Percentiles rank a stretch among this genome's conserved stretches.
Evolutionary conservation across 1,140 invertebrate species (phyloP).

Genomic region (Drosophila murphyi): DNA sequence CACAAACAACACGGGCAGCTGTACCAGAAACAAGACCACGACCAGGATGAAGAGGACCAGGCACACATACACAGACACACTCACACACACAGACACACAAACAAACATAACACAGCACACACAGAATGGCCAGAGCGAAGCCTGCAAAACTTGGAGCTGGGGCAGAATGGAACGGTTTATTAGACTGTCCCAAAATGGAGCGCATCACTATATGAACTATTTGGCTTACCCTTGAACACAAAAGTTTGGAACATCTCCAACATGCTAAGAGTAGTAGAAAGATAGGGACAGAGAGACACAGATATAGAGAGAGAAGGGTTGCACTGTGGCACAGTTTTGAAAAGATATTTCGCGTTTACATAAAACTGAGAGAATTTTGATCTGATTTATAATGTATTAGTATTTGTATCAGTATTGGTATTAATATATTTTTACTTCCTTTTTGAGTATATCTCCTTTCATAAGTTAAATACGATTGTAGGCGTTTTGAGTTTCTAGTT

Average conservation of each 20-base stretch:
- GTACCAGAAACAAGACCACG: slow-evolving; percentile 7
- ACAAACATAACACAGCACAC: not conserved
- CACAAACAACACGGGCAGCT: slow-evolving; percentile 52
- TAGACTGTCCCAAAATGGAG: slow-evolving; percentile 76
- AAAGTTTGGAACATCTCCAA: slow-evolving; percentile 6
- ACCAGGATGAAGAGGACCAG: not conserved
- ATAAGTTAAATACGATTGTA: no score
- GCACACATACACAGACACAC: slow-evolving; percentile 18
- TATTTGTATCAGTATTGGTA: no score
- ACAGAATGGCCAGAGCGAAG: no score
- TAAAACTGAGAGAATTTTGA: no score
- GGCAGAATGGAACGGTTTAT: slow-evolving; percentile 55
- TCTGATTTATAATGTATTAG: no score
- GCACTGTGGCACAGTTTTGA: slow-evolving; percentile 5
- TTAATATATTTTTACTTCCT: no score
- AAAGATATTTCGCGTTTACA: slow-evolving; percentile 8
- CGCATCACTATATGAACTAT: slow-evolving; percentile 37
- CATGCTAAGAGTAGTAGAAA: not conserved
- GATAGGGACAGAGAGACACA: no score
- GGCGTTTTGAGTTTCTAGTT: no score
- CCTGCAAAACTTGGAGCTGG: not conserved
- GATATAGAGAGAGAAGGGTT: not conserved
- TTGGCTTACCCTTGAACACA: slow-evolving; percentile 36
- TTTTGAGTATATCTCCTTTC: no score
- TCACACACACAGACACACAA: slow-evolving; percentile 4